phyloP scores from a whole-genome alignment of 2,888 invertebrate species.

The Venustoraphidia nigricollis region DNA sequence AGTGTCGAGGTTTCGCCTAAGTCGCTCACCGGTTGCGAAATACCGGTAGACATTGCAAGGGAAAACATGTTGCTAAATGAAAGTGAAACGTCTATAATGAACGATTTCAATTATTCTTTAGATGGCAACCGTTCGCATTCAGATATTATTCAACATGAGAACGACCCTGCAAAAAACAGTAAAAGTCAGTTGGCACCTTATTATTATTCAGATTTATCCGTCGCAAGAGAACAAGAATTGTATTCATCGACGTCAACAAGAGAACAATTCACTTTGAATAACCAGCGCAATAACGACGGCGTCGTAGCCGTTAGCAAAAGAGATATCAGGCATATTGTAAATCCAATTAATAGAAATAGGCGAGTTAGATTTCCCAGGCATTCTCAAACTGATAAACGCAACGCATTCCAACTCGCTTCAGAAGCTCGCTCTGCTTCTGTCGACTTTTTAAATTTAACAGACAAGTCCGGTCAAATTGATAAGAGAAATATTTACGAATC shows the following conservation, averaged over 20 bases:
- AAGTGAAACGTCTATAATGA: no score
- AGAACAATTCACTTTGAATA: slow-evolving; percentile 36
- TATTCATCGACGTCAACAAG: slow-evolving; percentile 1
- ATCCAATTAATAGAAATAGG: slow-evolving; percentile 40
- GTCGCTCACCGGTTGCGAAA: not conserved
- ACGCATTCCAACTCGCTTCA: slow-evolving; percentile 36
- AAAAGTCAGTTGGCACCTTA: slow-evolving; percentile 61
- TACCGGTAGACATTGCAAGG: not conserved
- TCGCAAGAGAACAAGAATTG: not conserved
- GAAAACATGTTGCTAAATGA: not conserved
- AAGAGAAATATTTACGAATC: slow-evolving; percentile 59
- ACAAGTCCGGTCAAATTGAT: slow-evolving; percentile 48
- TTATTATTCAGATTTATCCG: slow-evolving; percentile 65
- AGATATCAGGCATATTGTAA: slow-evolving; percentile 58
- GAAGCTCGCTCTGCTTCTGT: slow-evolving; percentile 46
- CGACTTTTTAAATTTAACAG: slow-evolving; percentile 48
- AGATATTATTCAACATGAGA: no score
- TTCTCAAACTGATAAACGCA: slow-evolving; percentile 16
- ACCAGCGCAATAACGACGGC: slow-evolving; percentile 44
- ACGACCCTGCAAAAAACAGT: slow-evolving; percentile 10
- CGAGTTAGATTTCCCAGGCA: slow-evolving; percentile 12
- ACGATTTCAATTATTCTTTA: no score
- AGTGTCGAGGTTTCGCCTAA: no score
- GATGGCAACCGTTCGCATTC: no score
- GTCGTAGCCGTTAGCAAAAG: slow-evolving; percentile 38